phyloP scores from a whole-genome alignment of 2,113 vertebrate species.

The Embiotoca jacksoni region DNA sequence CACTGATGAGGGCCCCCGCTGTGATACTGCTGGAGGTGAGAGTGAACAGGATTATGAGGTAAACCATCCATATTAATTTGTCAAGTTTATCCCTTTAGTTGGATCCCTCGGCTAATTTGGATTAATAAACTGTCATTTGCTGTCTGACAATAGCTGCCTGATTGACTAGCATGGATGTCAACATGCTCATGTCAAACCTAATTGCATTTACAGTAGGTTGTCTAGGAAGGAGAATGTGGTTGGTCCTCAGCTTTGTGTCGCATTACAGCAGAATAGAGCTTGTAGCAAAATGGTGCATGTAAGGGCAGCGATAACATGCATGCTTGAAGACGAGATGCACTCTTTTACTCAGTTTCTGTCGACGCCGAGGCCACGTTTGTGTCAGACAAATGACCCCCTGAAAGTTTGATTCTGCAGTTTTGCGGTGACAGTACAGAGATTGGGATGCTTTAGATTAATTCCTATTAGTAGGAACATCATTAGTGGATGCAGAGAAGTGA shows the following conservation, averaged over 20 bases:
- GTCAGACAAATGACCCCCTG: conserved; percentile 35
- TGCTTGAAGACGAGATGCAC: conserved; percentile 32
- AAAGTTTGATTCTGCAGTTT: conserved; percentile 66
- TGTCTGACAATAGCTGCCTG: conserved; percentile 74
- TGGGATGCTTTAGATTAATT: conserved; percentile 64
- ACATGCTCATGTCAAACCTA: conserved; percentile 77
- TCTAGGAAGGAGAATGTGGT: conserved; percentile 59
- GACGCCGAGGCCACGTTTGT: conserved; percentile 28
- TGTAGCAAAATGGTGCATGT: conserved; percentile 44
- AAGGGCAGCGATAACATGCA: conserved; percentile 48
- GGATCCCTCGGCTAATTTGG: conserved; percentile 79
- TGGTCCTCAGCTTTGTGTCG: conserved; percentile 62
- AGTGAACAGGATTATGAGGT: conserved; percentile 77
- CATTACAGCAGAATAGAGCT: conserved; percentile 57
- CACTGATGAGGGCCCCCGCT: conserved; percentile 51
- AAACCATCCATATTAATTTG: conserved; percentile 78
- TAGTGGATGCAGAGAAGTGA: conserved; percentile 52
- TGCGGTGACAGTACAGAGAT: conserved; percentile 36
- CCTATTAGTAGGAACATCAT: conserved; percentile 55
- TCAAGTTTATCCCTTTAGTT: conserved; percentile 81
- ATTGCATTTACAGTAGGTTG: conserved; percentile 73
- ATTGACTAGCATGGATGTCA: conserved; percentile 81
- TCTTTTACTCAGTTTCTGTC: conserved; percentile 39
- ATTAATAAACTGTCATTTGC: conserved; percentile 80
- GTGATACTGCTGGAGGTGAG: conserved; percentile 75